These are phyloP conservation scores for Phaedon cochleariae DNA, from an alignment of 2,888 invertebrate species.

Conservation along the genomic window DNA sequence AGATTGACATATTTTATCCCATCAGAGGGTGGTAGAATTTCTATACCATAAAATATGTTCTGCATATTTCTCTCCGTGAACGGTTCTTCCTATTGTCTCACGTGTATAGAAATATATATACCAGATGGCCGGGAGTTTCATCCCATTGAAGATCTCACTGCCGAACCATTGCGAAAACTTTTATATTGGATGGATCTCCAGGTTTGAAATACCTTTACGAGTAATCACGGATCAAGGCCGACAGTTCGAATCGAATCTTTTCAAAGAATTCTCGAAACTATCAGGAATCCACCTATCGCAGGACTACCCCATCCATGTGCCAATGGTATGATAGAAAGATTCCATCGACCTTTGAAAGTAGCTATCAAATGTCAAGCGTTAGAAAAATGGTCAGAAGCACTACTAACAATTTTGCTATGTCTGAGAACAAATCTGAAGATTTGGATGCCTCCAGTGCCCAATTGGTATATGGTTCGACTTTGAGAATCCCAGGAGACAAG, in stretches of 20 bases:
- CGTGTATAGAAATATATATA: too few relatives aligned
- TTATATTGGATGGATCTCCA: slow-evolving; percentile 8
- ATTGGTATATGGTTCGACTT: slow-evolving; percentile 47
- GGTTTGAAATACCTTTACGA: slow-evolving; percentile 6
- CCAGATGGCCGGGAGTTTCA: too few relatives aligned
- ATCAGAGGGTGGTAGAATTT: too few relatives aligned
- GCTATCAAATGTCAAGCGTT: slow-evolving; percentile 46
- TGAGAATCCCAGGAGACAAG: slow-evolving; percentile 47
- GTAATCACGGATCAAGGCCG: slow-evolving; percentile 28
- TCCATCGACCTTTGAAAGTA: slow-evolving; percentile 58
- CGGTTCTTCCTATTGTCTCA: too few relatives aligned
- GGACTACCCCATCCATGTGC: slow-evolving; percentile 53
- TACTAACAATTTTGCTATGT: slow-evolving; percentile 9
- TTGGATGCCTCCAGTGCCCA: slow-evolving; percentile 49
- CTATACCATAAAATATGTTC: too few relatives aligned
- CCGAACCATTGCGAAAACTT: too few relatives aligned
- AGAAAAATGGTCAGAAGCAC: slow-evolving; percentile 40
- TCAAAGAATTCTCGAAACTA: slow-evolving; percentile 36
- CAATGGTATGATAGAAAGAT: slow-evolving; percentile 58
- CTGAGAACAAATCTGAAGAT: slow-evolving; percentile 44
- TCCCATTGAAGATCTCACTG: too few relatives aligned
- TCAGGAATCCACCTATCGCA: slow-evolving; percentile 39
- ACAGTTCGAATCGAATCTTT: slow-evolving; percentile 50
- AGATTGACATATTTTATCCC: too few relatives aligned
- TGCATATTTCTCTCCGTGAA: too few relatives aligned